Evolutionary conservation across 92 coral and sea anemone species (phyloP), one percentile per base, ranked within the genome.

Genomic region (Plumapathes pennacea): DNA sequence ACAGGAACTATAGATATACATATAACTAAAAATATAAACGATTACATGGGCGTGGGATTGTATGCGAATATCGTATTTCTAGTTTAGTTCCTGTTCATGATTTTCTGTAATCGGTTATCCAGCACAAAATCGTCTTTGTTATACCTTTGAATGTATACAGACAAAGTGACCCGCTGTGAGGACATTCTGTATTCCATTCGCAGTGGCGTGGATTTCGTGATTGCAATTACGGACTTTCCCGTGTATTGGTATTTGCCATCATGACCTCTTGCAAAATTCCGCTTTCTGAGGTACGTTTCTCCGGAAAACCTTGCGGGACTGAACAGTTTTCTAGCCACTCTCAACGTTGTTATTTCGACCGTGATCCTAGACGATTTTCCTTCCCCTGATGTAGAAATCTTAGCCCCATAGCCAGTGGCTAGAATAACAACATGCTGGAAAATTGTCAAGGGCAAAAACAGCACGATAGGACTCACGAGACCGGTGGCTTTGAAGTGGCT

Each of bases 381-480:
- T 53, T 53, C 30, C 60, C 25, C 29, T 14, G 65, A 58, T 7
- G 43, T 12, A 34, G 33, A n/a, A n/a, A 56, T 51, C 4, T 57
- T 42, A 29, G 74, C 50, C 2, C 38, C 2, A 54, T 74, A 74
- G 1, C 75, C 76, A 12, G 60, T 36, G 12, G 34, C 59, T 5
- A 74, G 52, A 26, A 32, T 47, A 25, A 74, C 2, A 0, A 74
- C 55, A 53, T 74, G 75, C 27, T 74, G 50, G 33, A 63, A 74
- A 4, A 74, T 60, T 10, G 52, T 47, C 82, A 74, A 74, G 5
- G 82, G 80, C 4, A 72, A 39, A 29, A 72, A 72, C 49, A 72
- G 21, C n/a, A 32, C 10, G 0, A 33, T 14, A 14, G 81, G 81
- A 46, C 55, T 74, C 15, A 55, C n/a, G 23, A 74, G 37, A 14